Percentiles rank a stretch among this genome's conserved stretches.
Conservation (phyloP, 2,888 invertebrate genomes). For the Drosophila kuntzei region DNA sequence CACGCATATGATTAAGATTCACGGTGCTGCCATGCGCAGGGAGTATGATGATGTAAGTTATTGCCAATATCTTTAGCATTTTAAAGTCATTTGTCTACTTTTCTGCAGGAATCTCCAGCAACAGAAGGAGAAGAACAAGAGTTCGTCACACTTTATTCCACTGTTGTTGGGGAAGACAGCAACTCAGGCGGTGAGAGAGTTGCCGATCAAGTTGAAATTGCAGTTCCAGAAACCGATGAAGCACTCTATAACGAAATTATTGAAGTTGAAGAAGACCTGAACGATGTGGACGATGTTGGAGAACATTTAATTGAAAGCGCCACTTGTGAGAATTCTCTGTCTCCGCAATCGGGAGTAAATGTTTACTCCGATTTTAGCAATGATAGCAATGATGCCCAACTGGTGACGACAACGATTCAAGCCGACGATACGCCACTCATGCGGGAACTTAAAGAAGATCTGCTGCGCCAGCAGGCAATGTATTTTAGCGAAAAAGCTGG, state of each 20-base stretch:
- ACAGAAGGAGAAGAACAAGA: slow-evolving; percentile 23
- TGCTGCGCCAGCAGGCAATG: slow-evolving; percentile 75
- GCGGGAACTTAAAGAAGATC: slow-evolving; percentile 64
- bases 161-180: slow-evolving; percentile 13
- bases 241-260: slow-evolving; percentile 47
- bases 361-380: slow-evolving; percentile 49
- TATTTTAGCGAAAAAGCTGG: slow-evolving; percentile 80
- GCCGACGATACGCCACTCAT: slow-evolving; percentile 51
- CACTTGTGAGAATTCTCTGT: slow-evolving; percentile 28
- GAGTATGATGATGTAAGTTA: slow-evolving; percentile 36
- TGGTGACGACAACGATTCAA: slow-evolving; percentile 52
- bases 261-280: slow-evolving; percentile 44
- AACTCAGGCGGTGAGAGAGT: not conserved
- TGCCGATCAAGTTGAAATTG: slow-evolving; percentile 22
- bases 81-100: not conserved
- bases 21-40: slow-evolving; percentile 41
- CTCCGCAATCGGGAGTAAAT: slow-evolving; percentile 37
- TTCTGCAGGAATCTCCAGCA: slow-evolving; percentile 24
- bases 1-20: slow-evolving; percentile 50
- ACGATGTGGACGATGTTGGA: slow-evolving; percentile 33
- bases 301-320: slow-evolving; percentile 29
- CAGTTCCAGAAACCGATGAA: slow-evolving; percentile 28
- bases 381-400: slow-evolving; percentile 49
- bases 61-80: not conserved
- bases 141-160: slow-evolving; percentile 30